A percentile compares a stretch with the other conserved stretches of the same genome.
phyloP scores from a whole-genome alignment of 2,888 invertebrate genomes.

The Agonopterix alstromeriana region DNA sequence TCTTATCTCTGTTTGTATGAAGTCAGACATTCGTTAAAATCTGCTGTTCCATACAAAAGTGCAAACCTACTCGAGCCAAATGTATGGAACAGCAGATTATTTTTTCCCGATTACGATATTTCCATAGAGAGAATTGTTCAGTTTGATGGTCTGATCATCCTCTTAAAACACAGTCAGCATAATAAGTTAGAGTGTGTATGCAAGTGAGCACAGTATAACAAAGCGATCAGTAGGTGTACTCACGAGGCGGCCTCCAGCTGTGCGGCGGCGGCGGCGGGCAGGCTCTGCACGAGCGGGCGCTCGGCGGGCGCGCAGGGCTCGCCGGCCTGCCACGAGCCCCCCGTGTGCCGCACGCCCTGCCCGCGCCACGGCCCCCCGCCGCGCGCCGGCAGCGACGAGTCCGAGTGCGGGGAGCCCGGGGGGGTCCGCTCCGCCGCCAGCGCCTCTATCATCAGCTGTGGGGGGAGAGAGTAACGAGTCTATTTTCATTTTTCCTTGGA shows the following conservation, averaged over 20 bases:
- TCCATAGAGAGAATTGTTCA: too few relatives aligned
- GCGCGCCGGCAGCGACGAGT: conserved; percentile 22
- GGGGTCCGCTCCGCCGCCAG: conserved; percentile 42
- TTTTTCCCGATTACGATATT: too few relatives aligned
- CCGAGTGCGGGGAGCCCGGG: conserved; percentile 13
- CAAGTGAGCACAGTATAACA: not conserved
- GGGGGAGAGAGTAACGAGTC: not conserved
- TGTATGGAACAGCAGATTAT: too few relatives aligned
- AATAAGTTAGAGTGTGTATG: too few relatives aligned
- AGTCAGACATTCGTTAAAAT: too few relatives aligned
- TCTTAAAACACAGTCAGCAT: too few relatives aligned
- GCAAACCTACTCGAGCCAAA: too few relatives aligned
- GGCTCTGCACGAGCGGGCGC: conserved; percentile 23
- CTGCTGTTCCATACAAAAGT: too few relatives aligned
- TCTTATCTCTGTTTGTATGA: too few relatives aligned
- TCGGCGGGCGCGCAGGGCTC: conserved; percentile 30
- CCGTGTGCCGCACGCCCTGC: conserved; percentile 62
- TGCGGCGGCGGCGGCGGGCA: conserved; percentile 17
- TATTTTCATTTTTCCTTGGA: too few relatives aligned
- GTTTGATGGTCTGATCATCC: too few relatives aligned
- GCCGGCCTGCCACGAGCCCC: conserved; percentile 56
- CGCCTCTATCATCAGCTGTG: conserved; percentile 35
- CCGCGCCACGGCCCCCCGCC: conserved; percentile 38
- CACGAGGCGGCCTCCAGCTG: conserved; percentile 31
- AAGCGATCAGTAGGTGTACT: conserved; percentile 1